Evolutionary conservation across 2,113 vertebrate genomes (phyloP).

Genomic region (Apaloderma vittatum): DNA sequence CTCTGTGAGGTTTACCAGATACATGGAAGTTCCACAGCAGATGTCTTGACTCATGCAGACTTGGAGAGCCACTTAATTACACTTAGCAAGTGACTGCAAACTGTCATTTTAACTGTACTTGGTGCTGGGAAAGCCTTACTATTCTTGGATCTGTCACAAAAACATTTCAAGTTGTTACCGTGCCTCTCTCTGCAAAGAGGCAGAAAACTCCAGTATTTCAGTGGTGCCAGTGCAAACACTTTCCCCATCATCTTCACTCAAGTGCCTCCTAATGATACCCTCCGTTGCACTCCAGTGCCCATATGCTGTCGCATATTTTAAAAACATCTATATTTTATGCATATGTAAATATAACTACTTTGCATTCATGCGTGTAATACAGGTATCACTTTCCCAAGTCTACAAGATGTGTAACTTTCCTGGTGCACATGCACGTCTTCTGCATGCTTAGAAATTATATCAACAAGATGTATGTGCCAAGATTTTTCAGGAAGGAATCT

Average conservation of each 20-base stretch:
- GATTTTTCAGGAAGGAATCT: slow-evolving; percentile 17
- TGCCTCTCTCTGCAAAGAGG: neutral
- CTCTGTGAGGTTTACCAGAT: neutral
- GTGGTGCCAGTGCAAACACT: slow-evolving; percentile 23
- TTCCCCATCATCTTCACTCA: neutral
- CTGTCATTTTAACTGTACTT: neutral
- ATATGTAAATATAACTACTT: neutral
- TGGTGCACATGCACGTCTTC: neutral
- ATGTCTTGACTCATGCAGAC: neutral
- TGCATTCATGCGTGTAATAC: neutral
- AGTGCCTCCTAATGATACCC: neutral
- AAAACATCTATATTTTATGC: neutral
- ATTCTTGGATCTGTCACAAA: slow-evolving; percentile 21
- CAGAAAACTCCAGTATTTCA: neutral
- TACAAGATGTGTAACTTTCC: neutral
- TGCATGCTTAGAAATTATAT: neutral
- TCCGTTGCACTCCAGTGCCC: neutral
- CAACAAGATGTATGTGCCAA: neutral
- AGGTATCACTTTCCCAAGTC: neutral
- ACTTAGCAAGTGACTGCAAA: neutral
- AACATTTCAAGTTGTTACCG: neutral
- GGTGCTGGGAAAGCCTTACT: slow-evolving; percentile 24
- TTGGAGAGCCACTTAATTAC: fast-evolving
- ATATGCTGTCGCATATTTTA: neutral
- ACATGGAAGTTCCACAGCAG: neutral